Base-by-base conservation (phyloP, 1,140 invertebrate species). In the Pogonomyrmex californicus region DNA sequence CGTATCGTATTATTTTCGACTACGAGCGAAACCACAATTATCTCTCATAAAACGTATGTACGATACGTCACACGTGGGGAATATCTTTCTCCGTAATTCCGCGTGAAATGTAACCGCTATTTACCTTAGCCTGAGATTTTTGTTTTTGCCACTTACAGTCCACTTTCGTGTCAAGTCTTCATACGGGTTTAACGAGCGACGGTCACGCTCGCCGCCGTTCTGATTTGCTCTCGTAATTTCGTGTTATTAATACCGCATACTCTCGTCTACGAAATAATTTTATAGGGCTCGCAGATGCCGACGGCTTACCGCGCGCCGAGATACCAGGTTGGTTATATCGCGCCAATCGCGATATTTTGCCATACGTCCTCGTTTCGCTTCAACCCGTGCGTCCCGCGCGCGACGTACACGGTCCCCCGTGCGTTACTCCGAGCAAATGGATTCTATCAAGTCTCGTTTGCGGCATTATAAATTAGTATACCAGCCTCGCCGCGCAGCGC, bases 391-490 rank as follows among this genome's bases (percentile, higher is more conserved):
- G 41, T 44, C 7, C n/a, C 65, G 65, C 38, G 62, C 9, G 47
- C 77, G 62, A 66, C 44, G 12, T 68, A 79, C 75, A 77, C 60
- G 36, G n/a, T 17, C n/a, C 73, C 23, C 23, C 47, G 38, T 82
- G 78, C 78, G 30, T 58, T 82, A 82, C 66, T 82, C 30, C 49
- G 38, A 60, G 79, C 79, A 82, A 82, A 82, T 82, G 79, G 79
- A 82, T 82, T 73, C 79, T 73, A 82, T 73, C 79, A 73, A 73
- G 79, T 82, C 79, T 82, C 79, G 79, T 82, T 82, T 82, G 66
- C 66, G 14, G 79, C 47, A 73, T 82, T 82, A 82, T 73, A 82
- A 82, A 82, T 82, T 82, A 71, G 78, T 81, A 49, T 81, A 49
- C 51, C 66, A 47, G 79, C 66, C 70, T 36, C 23, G 47, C 54